These are phyloP conservation scores for Lithobius niger DNA, from an alignment of 1,140 invertebrate genomes.

Conservation along the genomic window DNA sequence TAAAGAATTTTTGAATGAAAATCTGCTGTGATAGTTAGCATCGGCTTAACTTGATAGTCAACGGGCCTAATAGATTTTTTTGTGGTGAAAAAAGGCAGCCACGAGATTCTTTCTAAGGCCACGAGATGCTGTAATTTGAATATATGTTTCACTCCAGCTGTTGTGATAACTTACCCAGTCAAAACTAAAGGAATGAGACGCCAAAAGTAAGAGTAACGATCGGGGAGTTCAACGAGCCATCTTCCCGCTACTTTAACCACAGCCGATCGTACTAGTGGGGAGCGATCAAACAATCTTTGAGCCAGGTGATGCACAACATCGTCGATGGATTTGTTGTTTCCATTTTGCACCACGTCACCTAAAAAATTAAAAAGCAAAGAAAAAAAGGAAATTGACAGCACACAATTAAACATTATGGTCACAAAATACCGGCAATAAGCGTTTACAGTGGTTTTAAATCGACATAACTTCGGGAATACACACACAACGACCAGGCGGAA, in stretches of 20 bases:
- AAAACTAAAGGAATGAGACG: slow-evolving; percentile 57
- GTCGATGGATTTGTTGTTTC: slow-evolving; percentile 46
- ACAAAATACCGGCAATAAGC: no score
- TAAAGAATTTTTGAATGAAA: no score
- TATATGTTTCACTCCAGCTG: no score
- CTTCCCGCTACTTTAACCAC: slow-evolving; percentile 48
- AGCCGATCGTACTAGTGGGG: slow-evolving; percentile 47
- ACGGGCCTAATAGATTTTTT: slow-evolving; percentile 7
- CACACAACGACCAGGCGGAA: no score
- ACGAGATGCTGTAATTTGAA: no score
- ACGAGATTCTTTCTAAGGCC: no score
- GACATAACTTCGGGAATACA: no score
- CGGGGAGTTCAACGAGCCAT: slow-evolving; percentile 51
- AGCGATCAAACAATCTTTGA: slow-evolving; percentile 59
- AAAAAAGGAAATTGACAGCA: neutral
- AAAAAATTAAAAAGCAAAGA: slow-evolving; percentile 17
- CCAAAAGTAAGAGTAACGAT: slow-evolving; percentile 64
- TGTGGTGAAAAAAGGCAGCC: neutral
- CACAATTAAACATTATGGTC: no score
- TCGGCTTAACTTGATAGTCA: no score
- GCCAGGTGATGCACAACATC: slow-evolving; percentile 49
- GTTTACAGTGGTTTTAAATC: no score
- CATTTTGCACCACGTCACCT: slow-evolving; percentile 42
- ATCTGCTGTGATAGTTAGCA: no score
- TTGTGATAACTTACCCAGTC: slow-evolving; percentile 45